Evolutionary conservation across 1,140 invertebrate genomes (phyloP).

Genomic region (Laodelphax striatellus): DNA sequence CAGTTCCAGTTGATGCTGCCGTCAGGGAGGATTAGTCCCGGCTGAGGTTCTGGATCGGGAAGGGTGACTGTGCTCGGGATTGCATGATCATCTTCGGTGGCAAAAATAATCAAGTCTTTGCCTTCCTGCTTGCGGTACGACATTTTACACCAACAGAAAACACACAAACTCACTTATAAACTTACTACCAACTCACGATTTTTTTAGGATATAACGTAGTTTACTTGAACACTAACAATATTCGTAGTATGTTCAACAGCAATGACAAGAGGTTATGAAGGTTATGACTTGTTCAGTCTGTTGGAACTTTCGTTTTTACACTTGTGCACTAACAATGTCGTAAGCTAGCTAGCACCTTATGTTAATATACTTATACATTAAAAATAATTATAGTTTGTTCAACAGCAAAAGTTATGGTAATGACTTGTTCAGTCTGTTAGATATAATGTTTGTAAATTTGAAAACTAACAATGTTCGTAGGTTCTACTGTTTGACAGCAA

Average conservation of each 20-base stretch:
- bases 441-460: background rate
- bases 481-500: slow-evolving; percentile 27
- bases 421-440: too few species aligned
- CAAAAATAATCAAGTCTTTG: slow-evolving; percentile 78
- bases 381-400: too few species aligned
- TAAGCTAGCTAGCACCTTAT: too few species aligned
- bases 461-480: slow-evolving; percentile 26
- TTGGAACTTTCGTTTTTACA: too few species aligned
- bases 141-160: slow-evolving; percentile 27
- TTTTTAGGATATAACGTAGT: too few species aligned
- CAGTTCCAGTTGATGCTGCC: slow-evolving; percentile 96
- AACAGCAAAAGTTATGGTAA: too few species aligned
- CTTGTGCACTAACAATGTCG: too few species aligned
- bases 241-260: too few species aligned
- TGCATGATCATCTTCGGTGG: slow-evolving; percentile 64
- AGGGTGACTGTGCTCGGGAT: slow-evolving; percentile 57
- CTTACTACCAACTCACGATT: too few species aligned
- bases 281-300: background rate
- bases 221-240: too few species aligned
- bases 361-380: too few species aligned
- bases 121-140: slow-evolving; percentile 38
- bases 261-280: background rate
- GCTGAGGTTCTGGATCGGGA: slow-evolving; percentile 56
- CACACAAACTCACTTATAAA: background rate
- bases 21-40: slow-evolving; percentile 71